Evolutionary conservation across 2,888 invertebrate species (phyloP).

Genomic region (Ditula angustiorana): DNA sequence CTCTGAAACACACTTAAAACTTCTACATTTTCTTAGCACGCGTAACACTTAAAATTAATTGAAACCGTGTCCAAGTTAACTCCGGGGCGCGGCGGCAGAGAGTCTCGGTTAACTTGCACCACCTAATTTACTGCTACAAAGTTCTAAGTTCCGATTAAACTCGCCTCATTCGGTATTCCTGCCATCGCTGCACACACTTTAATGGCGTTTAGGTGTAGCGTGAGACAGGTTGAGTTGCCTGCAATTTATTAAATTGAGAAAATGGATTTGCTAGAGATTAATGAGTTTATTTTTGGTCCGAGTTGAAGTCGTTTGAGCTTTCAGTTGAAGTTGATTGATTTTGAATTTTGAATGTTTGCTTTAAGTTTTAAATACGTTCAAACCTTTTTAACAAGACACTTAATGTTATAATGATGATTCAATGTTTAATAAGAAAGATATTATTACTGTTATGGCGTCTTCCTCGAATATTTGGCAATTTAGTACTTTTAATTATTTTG

Average conservation of each 20-base stretch:
- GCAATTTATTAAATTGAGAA: neutral
- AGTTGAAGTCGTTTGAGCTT: no score
- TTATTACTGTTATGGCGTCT: no score
- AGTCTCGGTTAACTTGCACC: neutral
- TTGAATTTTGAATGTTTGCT: no score
- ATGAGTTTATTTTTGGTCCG: no score
- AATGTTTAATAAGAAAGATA: no score
- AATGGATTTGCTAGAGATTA: no score
- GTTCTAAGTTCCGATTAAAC: constrained; percentile 2
- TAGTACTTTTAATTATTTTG: no score
- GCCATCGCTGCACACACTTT: neutral
- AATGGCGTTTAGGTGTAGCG: neutral
- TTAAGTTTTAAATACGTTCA: no score
- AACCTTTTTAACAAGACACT: no score
- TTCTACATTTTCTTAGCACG: neutral
- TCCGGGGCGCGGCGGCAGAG: neutral
- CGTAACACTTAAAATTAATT: neutral
- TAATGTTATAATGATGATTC: no score
- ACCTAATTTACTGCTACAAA: neutral
- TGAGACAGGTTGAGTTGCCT: neutral
- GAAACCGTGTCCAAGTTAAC: neutral
- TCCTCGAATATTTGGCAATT: no score
- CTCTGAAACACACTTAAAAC: neutral
- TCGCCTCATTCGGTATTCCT: neutral
- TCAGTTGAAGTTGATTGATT: no score